Conservation (phyloP, 2,113 vertebrate species). For the Notothenia rossii region DNA sequence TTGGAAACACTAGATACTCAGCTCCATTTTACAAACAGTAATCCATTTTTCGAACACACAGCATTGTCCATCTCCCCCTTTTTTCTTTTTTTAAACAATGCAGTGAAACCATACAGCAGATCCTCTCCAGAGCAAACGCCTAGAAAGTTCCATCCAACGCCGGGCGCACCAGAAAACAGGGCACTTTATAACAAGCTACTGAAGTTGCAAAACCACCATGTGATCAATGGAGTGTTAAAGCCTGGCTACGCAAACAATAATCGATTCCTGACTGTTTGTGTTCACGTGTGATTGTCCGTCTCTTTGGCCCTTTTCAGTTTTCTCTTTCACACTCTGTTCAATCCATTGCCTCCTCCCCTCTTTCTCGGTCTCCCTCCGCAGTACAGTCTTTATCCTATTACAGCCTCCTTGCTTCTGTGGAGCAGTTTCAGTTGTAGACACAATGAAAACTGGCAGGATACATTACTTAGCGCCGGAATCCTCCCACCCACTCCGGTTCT, state of each 20-base stretch:
- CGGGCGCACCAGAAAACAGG: background rate
- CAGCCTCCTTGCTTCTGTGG: slow-evolving; percentile 63
- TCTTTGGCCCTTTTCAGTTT: slow-evolving; percentile 5
- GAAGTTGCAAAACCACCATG: slow-evolving; percentile 22
- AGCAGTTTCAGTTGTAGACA: slow-evolving; percentile 68
- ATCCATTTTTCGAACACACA: background rate
- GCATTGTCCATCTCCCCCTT: background rate
- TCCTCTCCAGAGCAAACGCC: background rate
- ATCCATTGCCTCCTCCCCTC: background rate
- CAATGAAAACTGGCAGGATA: slow-evolving; percentile 80
- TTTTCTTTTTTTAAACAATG: background rate
- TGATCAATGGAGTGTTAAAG: slow-evolving; percentile 38
- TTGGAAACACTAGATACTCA: slow-evolving; percentile 3
- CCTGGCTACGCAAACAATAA: slow-evolving; percentile 39
- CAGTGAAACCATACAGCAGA: background rate
- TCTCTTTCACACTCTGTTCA: slow-evolving; percentile 9
- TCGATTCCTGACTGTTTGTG: slow-evolving; percentile 42
- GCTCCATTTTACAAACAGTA: slow-evolving; percentile 4
- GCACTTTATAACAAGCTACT: slow-evolving; percentile 12
- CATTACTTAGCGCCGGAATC: slow-evolving; percentile 68
- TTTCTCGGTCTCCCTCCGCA: slow-evolving; percentile 43
- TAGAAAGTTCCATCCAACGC: background rate
- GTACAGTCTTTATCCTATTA: slow-evolving; percentile 79
- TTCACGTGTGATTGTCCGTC: slow-evolving; percentile 19
- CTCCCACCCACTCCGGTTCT: slow-evolving; percentile 48